phyloP scores from a whole-genome alignment of 2,113 vertebrate species.

The Coreoperca whiteheadi region DNA sequence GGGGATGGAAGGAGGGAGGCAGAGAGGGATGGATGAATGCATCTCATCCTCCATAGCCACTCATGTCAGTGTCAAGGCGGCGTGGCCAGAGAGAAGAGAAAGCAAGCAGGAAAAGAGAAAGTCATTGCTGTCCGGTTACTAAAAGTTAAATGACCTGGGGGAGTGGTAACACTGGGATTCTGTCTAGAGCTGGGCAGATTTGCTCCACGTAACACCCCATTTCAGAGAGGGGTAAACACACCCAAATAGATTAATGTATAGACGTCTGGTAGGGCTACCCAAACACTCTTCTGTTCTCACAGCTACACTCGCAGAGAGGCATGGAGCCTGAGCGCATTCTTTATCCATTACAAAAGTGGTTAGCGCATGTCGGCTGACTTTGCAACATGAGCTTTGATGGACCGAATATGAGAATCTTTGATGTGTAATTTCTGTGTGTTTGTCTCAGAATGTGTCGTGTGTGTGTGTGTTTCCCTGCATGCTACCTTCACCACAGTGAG shows the following conservation, averaged over 20 bases:
- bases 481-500: background rate
- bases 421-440: slow-evolving; percentile 37
- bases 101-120: slow-evolving; percentile 16
- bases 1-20: slow-evolving; percentile 23
- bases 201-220: slow-evolving; percentile 78
- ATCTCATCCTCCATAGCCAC: slow-evolving; percentile 53
- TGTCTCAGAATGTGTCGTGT: slow-evolving; percentile 12
- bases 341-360: slow-evolving; percentile 60
- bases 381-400: slow-evolving; percentile 57
- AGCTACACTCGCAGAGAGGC: slow-evolving; percentile 39
- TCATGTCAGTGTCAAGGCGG: slow-evolving; percentile 56
- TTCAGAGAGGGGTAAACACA: slow-evolving; percentile 75
- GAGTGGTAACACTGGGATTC: slow-evolving; percentile 69
- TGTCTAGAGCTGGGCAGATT: slow-evolving; percentile 64
- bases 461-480: slow-evolving; percentile 1
- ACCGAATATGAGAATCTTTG: slow-evolving; percentile 28
- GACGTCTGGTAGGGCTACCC: slow-evolving; percentile 14
- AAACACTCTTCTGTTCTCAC: slow-evolving; percentile 46
- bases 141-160: slow-evolving; percentile 82
- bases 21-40: slow-evolving; percentile 46
- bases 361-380: slow-evolving; percentile 40
- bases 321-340: slow-evolving; percentile 59
- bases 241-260: slow-evolving; percentile 64
- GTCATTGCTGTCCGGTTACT: slow-evolving; percentile 70
- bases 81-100: slow-evolving; percentile 35